Base-by-base conservation (phyloP, 2,113 vertebrate genomes). In the Lathamus discolor region DNA sequence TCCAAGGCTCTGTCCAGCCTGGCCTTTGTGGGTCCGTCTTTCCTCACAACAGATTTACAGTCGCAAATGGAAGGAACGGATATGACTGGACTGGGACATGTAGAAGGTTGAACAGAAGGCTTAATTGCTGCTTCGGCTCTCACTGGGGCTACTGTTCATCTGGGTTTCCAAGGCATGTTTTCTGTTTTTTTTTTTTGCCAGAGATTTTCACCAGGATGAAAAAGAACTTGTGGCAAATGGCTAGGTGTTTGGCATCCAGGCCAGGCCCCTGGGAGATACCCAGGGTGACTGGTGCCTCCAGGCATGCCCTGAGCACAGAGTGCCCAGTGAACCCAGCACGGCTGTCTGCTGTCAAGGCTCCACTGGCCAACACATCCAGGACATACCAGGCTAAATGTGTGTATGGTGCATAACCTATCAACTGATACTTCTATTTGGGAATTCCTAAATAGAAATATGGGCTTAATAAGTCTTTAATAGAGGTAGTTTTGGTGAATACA, bases 241-340 rank as follows among this genome's bases (percentile, higher is more conserved):
- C 41, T 33, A 24, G 31, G 25, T 43, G 20, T 37, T 6, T 76
- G 75, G 8, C 14, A 22, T 16, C 28, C 41, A 31, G 18, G 17
- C 17, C 35, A 63, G 70, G 19, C 3, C 29, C 10, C 54, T 35
- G 46, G 13, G 7, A 93, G 37, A 31, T 67, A 25, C 3, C 17
- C 14, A 0, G 1, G 39, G 13, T 70, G 63, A 16, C 39, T 61
- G 52, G 14, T 80, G 79, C 14, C 68, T 74, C n/a, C 49, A 63
- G 27, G 10, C 31, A 20, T 9, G 23, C 62, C 35, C 46, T 57
- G 39, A 66, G 52, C 23, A 11, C 25, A 9, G 29, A n/a, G 39
- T 17, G 17, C 43, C 27, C 29, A 2, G 11, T 76, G 54, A 69
- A 55, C 33, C 49, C 72, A 46, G 5, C n/a, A 9, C 0, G 0